Base-by-base conservation (phyloP, 92 coral and sea anemone species). In the Epizoanthus rinbou region DNA sequence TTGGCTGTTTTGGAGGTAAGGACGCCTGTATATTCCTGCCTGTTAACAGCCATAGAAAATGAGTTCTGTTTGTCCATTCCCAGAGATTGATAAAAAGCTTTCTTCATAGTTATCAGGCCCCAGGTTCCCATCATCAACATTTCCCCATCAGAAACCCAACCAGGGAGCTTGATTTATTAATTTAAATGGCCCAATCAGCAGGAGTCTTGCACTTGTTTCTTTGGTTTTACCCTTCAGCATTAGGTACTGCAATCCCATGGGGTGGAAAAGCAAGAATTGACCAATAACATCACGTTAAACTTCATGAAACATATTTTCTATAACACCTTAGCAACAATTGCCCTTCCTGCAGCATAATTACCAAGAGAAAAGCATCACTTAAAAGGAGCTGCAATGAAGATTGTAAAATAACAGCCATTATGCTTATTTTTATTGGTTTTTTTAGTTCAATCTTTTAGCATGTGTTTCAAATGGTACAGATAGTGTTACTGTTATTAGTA, bases 281-380 rank as follows among this genome's bases (percentile, higher is more conserved):
- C 86, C 86, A 85, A 89, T 86, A 68, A 52, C 33, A 50, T 24
- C 68, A 65, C 14, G 35, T 54, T 65, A 76, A 45, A 74, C 76
- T 85, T 76, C 31, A 69, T 37, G 68, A 80, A 45, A 45, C 79
- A 10, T 65, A 56, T 43, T 60, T 52, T 35, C 69, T 80, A 67
- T 67, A 33, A 67, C 80, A 76, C 69, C 86, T 76, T 69, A 69
- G 82, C 85, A 79, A 43, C 76, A 85, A 76, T 79, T 79, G 69
- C 67, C 22, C 60, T 79, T 79, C 79, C 54, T 69, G 69, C 54
- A 39, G n/a, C 69, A 58, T 65, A 85, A 79, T 69, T 43, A 80
- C 80, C 37, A 68, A 31, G 57, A 21, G 37, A 50, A 16, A 52
- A 58, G 80, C 79, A 79, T 67, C 80, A 33, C 79, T 74, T 67